These are phyloP conservation scores for Acanthisitta chloris DNA, from an alignment of 2,113 vertebrate species.

Conservation along the genomic window DNA sequence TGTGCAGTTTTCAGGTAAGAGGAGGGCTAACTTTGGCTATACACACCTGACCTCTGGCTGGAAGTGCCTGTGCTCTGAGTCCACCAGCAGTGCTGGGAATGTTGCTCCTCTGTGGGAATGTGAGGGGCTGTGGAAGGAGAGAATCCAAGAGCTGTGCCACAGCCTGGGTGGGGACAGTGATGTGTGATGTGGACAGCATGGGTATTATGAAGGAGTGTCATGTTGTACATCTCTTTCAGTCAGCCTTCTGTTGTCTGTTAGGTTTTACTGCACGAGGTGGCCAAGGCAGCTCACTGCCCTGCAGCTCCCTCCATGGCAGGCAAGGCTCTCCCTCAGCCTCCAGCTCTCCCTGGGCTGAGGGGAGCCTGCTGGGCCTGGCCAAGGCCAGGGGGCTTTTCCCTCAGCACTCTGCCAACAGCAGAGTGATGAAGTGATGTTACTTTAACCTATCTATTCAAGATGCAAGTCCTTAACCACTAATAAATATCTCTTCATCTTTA, in stretches of 20 bases:
- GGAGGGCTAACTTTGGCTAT: too few species aligned
- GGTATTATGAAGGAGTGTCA: neutral
- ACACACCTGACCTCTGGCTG: too few species aligned
- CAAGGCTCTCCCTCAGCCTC: neutral
- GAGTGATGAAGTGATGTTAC: neutral
- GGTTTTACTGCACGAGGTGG: neutral
- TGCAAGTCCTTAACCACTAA: neutral
- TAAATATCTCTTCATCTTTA: neutral
- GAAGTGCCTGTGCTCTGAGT: neutral
- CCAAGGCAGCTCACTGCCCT: rapidly evolving
- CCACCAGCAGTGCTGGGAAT: neutral
- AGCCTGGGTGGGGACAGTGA: neutral
- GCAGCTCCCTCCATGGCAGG: neutral
- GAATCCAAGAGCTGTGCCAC: neutral
- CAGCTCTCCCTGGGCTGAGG: neutral
- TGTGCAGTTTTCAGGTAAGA: too few species aligned
- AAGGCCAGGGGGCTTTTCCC: neutral
- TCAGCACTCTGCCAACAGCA: neutral
- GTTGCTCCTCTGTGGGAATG: neutral
- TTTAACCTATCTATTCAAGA: neutral
- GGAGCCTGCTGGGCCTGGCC: neutral
- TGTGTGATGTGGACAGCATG: neutral
- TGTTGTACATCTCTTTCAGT: neutral
- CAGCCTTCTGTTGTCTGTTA: neutral
- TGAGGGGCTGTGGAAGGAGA: neutral